Evolutionary conservation across 2,888 invertebrate species (phyloP), one percentile per base, ranked within the genome.

Genomic region (Urechis unicinctus): DNA sequence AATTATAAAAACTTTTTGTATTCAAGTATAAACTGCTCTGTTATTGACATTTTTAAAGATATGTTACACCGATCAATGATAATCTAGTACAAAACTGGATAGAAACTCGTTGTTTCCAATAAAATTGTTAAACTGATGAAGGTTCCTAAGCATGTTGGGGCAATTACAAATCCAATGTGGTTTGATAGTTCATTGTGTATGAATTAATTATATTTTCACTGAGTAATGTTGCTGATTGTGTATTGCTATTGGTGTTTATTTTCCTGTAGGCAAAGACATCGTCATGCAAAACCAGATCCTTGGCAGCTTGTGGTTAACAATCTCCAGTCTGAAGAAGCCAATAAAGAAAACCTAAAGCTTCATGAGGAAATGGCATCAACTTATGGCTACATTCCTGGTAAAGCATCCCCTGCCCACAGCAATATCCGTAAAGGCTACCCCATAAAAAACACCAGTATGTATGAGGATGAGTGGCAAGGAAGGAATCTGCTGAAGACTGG

Each of bases 291-390:
- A 54, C 31, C 59, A 46, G 61, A 61, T 51, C 50, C 57, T 43
- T 57, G 57, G 59, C 54, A 59, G 5, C 52, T 61, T n/a, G 61
- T 61, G 17, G 57, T 61, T 47, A 61, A 61, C 57, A 61, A 60
- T 50, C 57, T 60, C 22, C 61, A 61, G 53, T 57, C 36, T 9
- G 36, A 36, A 13, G 9, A 9, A 13, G 36, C 17, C 9, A 36
- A 36, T 36, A 17, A 36, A 36, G 36, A 36, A 17, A 36, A 36
- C 36, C 9, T 36, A 17, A 36, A 36, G 36, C n/a, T n/a, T n/a
- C n/a, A n/a, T n/a, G 9, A 17, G 17, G 17, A 9, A 9, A 9
- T 13, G 17, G 36, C 36, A 17, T 36, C 36, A 17, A 36, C 9
- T 36, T 36, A 9, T 36, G 9, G 9, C 9, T 36, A 36, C 36